Evolutionary conservation across 2,888 invertebrate genomes (phyloP).

Genomic region (Euzophera pinguis): DNA sequence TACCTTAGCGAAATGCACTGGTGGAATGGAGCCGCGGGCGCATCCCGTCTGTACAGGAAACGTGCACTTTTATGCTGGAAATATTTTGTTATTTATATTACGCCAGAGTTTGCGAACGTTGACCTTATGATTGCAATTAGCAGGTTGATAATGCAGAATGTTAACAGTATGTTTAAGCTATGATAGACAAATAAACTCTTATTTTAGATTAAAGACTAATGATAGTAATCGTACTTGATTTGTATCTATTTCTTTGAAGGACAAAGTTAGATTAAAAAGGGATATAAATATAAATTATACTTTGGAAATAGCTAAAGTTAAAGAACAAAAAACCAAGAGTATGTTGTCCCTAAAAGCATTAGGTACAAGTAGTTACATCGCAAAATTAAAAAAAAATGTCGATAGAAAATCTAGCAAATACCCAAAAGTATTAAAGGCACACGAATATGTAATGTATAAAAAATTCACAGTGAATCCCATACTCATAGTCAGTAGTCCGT

Average conservation of each 20-base stretch:
- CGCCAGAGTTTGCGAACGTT: conserved; percentile 17
- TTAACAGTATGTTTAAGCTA: background rate
- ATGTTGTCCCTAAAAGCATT: too few species aligned
- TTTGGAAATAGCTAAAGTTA: too few species aligned
- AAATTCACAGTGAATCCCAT: background rate
- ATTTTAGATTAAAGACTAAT: too few species aligned
- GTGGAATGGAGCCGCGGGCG: conserved; percentile 12
- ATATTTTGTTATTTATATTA: conserved; percentile 21
- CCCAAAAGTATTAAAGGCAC: background rate
- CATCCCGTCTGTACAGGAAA: conserved; percentile 22
- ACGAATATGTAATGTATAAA: background rate
- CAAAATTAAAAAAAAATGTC: too few species aligned
- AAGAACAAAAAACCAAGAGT: too few species aligned
- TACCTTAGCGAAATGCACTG: conserved; percentile 8
- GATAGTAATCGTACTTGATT: too few species aligned
- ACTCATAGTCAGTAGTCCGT: background rate
- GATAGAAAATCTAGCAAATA: too few species aligned
- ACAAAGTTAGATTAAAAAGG: too few species aligned
- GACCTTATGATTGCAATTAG: conserved; percentile 14
- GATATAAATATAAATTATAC: too few species aligned
- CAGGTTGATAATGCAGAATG: conserved; percentile 14
- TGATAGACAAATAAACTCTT: too few species aligned
- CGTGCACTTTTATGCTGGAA: conserved; percentile 22
- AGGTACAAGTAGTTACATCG: too few species aligned
- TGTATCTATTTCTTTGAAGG: too few species aligned